These are phyloP conservation scores for Eudyptes chrysolophus DNA, from an alignment of 2,113 vertebrate species.

Conservation along the genomic window DNA sequence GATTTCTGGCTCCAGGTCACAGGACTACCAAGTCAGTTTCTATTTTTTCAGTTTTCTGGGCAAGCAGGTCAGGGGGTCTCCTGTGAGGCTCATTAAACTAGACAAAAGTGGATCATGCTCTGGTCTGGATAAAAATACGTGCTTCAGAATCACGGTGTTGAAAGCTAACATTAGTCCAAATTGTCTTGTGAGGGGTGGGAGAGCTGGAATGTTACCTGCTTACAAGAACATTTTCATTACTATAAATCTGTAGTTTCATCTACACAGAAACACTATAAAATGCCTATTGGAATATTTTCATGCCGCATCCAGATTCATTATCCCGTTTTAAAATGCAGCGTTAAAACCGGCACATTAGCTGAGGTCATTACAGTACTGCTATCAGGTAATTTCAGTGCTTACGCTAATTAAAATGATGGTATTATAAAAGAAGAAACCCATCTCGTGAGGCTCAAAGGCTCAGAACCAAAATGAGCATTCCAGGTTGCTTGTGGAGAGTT, in stretches of 20 bases:
- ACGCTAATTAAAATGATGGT: background rate
- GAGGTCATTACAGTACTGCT: conserved; percentile 11
- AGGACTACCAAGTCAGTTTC: conserved; percentile 30
- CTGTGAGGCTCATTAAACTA: conserved; percentile 29
- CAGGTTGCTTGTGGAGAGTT: background rate
- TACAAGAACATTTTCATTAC: conserved; percentile 9
- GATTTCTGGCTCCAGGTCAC: conserved; percentile 48
- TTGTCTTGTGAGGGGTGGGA: background rate
- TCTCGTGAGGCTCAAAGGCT: background rate
- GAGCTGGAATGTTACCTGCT: background rate
- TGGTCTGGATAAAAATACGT: background rate
- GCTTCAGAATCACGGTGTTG: background rate
- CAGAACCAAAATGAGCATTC: background rate
- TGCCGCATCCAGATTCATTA: conserved; percentile 14
- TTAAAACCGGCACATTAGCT: conserved; percentile 40
- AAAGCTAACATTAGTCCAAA: background rate
- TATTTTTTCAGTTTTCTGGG: conserved; percentile 43
- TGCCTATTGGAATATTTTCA: background rate
- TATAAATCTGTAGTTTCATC: background rate
- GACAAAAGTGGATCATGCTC: conserved; percentile 7
- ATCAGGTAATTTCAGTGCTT: background rate
- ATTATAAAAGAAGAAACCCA: background rate
- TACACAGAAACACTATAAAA: background rate
- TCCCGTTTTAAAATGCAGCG: background rate
- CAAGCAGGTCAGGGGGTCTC: conserved; percentile 9